Evolutionary conservation across 2,797 vertebrate species (phyloP).

Genomic region (Lycodopsis pacificus): DNA sequence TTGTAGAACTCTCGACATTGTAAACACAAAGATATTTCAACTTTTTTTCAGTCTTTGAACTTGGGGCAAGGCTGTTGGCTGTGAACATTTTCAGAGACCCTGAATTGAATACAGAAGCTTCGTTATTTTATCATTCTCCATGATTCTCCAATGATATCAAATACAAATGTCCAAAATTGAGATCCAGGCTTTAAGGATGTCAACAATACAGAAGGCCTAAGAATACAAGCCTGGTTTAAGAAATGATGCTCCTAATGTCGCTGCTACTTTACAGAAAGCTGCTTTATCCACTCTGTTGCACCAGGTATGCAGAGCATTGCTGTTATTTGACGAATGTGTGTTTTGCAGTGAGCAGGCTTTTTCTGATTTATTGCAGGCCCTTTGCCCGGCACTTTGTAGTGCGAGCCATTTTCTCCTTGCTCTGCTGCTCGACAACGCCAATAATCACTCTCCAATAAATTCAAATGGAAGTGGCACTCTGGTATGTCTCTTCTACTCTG

Average conservation of each 20-base stretch:
- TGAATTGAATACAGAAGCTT: constrained; percentile 32
- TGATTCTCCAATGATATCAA: not conserved
- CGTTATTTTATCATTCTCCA: constrained; percentile 22
- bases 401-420: constrained; percentile 73
- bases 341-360: constrained; percentile 67
- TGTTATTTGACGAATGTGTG: constrained; percentile 76
- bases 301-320: constrained; percentile 50
- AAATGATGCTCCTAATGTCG: not conserved
- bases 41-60: constrained; percentile 33
- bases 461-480: constrained; percentile 74
- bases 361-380: constrained; percentile 71
- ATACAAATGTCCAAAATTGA: not conserved
- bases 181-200: not conserved
- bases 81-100: constrained; percentile 17
- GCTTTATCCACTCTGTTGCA: constrained; percentile 46
- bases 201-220: not conserved
- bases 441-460: constrained; percentile 81
- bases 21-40: constrained; percentile 40
- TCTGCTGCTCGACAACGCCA: constrained; percentile 65
- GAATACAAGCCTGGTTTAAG: not conserved
- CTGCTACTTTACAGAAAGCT: constrained; percentile 22
- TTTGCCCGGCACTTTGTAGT: constrained; percentile 66
- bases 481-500: constrained; percentile 67
- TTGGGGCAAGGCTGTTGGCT: constrained; percentile 25
- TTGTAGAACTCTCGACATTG: constrained; percentile 35